Base-by-base conservation (phyloP, 2,797 vertebrate species). In the Rhinichthys osculus region DNA sequence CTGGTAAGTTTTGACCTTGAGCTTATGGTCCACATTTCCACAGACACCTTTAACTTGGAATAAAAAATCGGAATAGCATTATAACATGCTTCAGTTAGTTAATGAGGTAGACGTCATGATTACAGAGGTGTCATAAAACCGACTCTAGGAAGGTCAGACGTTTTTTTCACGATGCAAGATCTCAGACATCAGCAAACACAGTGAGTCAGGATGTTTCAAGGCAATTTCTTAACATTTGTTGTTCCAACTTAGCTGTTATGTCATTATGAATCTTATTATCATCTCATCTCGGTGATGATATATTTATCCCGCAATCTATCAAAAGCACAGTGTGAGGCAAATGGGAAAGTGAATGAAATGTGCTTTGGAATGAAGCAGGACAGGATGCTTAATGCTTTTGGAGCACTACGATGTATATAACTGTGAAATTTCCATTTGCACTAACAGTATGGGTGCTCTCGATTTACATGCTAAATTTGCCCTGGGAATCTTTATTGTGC, bases 251-350 rank as follows among this genome's bases (percentile, higher is more conserved):
- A 62, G 52, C 54, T 81, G 64, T 64, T 66, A 62, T 69, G 62
- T 67, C 82, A 73, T 86, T 82, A 87, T 86, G 66, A 83, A 89
- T 87, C 69, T 21, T 47, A 71, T 83, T 38, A 83, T 82, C 38
- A 33, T 81, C 59, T 78, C 17, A 33, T 84, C 52, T 35, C 64
- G 42, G 79, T 47, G 78, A 76, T 66, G 38, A 81, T 54, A 42
- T 83, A 81, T 87, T 80, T 83, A 71, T 88, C 90, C 70, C 77
- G 50, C 81, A 27, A 71, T 70, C 57, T 40, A 86, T 91, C 89
- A 81, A 47, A 81, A 66, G 67, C 82, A 84, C 88, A 87, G 86
- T 87, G 82, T 82, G 90, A 90, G 86, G 88, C 89, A 92, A 92
- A 92, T 93, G 84, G 89, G 81, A 78, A 86, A 40, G 57, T 79